phyloP scores from a whole-genome alignment of 2,113 vertebrate genomes.

The Ceyx margarethae region DNA sequence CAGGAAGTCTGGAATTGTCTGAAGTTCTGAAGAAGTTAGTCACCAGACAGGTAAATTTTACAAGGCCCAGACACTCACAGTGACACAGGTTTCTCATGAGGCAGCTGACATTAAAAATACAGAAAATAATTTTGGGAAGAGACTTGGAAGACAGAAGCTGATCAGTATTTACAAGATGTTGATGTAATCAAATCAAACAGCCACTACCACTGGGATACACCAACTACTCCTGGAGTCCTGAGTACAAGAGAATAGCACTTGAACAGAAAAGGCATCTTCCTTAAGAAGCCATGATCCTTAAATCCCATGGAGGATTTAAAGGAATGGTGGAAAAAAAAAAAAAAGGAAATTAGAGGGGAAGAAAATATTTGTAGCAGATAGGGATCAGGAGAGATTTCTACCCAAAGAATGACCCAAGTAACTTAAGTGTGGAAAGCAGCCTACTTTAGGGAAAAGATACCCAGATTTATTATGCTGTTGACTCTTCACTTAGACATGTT shows the following conservation, averaged over 20 bases:
- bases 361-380: neutral
- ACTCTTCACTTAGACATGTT: neutral
- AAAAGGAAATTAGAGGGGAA: neutral
- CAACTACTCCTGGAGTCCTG: neutral
- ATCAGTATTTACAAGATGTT: neutral
- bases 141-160: neutral
- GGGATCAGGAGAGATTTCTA: neutral
- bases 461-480: neutral
- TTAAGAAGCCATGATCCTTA: neutral
- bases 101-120: neutral
- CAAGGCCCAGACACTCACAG: neutral
- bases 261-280: neutral
- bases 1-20: neutral
- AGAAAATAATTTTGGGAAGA: neutral
- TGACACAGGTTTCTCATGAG: neutral
- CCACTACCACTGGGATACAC: neutral
- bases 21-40: neutral
- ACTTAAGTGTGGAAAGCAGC: neutral
- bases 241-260: neutral
- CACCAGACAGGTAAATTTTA: neutral
- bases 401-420: neutral
- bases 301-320: neutral
- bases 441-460: neutral
- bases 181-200: neutral
- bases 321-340: neutral